Conservation (phyloP, 2,888 invertebrate species). For the Phragmatobia fuliginosa region DNA sequence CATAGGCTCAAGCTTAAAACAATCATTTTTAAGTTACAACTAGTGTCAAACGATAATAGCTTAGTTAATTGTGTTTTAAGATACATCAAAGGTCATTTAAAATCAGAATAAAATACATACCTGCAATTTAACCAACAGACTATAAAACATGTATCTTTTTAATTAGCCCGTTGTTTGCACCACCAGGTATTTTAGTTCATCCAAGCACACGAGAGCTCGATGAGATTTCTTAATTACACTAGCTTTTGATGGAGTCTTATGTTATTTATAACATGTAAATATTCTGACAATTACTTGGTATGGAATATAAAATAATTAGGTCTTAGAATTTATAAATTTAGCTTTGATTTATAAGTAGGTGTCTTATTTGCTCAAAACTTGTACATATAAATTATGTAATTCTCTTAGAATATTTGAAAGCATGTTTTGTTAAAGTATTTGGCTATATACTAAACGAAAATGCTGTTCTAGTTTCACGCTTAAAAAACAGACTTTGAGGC, state of each 20-base stretch:
- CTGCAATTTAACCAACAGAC: not conserved
- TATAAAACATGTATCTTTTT: slow-evolving; percentile 7
- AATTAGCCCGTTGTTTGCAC: slow-evolving; percentile 9
- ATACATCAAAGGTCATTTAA: not conserved
- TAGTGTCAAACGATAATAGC: too few species aligned
- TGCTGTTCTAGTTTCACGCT: not conserved
- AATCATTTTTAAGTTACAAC: not conserved
- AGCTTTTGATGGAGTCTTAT: slow-evolving; percentile 7
- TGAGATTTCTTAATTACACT: slow-evolving; percentile 36
- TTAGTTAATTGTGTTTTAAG: not conserved
- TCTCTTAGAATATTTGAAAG: not conserved
- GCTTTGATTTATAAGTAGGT: too few species aligned
- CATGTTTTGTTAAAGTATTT: not conserved
- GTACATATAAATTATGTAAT: not conserved
- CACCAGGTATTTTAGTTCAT: slow-evolving; percentile 22
- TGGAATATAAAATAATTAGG: not conserved
- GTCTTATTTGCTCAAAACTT: not conserved
- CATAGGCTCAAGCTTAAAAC: not conserved
- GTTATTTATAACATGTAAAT: slow-evolving; percentile 6
- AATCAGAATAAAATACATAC: not conserved
- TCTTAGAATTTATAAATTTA: not conserved
- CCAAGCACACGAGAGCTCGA: slow-evolving; percentile 13
- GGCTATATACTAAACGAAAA: not conserved
- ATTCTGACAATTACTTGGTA: slow-evolving; percentile 1
- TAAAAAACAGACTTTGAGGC: not conserved